A percentile compares a stretch with the other conserved stretches of the same genome.
Conservation (phyloP, 2,888 invertebrate species). For the Scaptomyza caliginosa region DNA sequence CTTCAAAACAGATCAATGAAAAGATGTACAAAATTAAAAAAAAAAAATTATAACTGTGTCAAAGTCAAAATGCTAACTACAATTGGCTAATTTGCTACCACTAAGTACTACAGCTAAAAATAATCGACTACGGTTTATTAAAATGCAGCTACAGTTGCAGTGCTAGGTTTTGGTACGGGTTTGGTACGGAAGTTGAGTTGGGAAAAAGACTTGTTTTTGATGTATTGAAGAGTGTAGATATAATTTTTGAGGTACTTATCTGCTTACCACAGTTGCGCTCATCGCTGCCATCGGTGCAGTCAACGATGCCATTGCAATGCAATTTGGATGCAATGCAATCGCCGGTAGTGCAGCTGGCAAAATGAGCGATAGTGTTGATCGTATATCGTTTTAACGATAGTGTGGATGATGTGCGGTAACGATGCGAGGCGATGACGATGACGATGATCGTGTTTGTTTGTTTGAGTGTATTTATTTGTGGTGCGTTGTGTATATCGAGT, state of each 20-base stretch:
- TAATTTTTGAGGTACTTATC: neutral
- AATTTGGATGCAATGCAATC: slow-evolving; percentile 86
- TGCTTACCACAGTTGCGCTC: slow-evolving; percentile 86
- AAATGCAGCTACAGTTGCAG: slow-evolving; percentile 15
- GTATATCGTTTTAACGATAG: slow-evolving; percentile 27
- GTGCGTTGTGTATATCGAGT: neutral
- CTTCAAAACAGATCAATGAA: slow-evolving; percentile 40
- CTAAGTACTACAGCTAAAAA: neutral
- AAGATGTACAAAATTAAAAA: slow-evolving; percentile 5
- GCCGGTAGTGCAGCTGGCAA: slow-evolving; percentile 86
- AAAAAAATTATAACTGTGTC: neutral
- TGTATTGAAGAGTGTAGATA: neutral
- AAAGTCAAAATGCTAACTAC: slow-evolving; percentile 6
- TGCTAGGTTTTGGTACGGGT: slow-evolving; percentile 1
- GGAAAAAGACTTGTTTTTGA: too few relatives aligned
- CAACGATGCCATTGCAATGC: slow-evolving; percentile 86
- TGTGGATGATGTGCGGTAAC: slow-evolving; percentile 29
- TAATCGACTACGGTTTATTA: neutral
- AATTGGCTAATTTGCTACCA: neutral
- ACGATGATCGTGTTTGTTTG: slow-evolving; percentile 1
- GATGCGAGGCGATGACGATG: slow-evolving; percentile 10
- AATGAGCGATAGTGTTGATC: slow-evolving; percentile 32
- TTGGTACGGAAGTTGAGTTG: neutral
- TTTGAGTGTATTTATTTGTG: slow-evolving; percentile 8
- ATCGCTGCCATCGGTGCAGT: slow-evolving; percentile 87